Evolutionary conservation across 2,113 vertebrate species (phyloP), one percentile per base, ranked within the genome.

Genomic region (Trachemys scripta): DNA sequence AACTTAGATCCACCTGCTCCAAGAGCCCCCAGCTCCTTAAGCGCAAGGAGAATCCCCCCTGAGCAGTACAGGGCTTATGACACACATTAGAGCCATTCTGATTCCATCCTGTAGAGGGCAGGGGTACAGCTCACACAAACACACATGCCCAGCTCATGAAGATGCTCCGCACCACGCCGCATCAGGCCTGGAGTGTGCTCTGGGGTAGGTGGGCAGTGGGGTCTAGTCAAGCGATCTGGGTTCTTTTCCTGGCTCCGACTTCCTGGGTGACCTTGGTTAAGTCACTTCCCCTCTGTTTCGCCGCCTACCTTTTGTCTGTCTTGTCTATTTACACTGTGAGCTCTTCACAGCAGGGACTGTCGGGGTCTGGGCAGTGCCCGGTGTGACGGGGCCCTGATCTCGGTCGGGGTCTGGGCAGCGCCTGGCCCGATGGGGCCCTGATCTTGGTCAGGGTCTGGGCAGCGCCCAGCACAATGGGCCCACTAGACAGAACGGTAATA

Each of bases 381-480:
- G 35, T 3, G 0, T 0, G 17, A 19, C 2, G 16, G 31, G 35
- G 35, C 35, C 65, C 65, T n/a, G 65, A 5, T 69, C 59, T 14
- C 29, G 6, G 59, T 11, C 7, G 13, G 62, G 11, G 29, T 62
- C 59, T 62, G 59, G 35, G 57, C 14, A 19, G 62, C 4, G 31
- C 62, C 62, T 2, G 35, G 62, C 14, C 2, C 5, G 14, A n/a
- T 3, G 14, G 31, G 31, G 62, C 31, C 31, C 31, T n/a, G 57
- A 29, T 65, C 62, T 17, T 3, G 14, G 16, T 31, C 7, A 4
- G 56, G 56, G 25, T 27, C 25, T 27, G 56, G 24, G 56, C 56
- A 57, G 56, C 25, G 10, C 25, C 56, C 24, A 10, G 56, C 45
- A 45, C 45, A 45, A 45, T 45, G 54, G 54, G 54, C 25, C 25